phyloP scores from a whole-genome alignment of 1,140 invertebrate species.

The Stegodyphus mimosarum region DNA sequence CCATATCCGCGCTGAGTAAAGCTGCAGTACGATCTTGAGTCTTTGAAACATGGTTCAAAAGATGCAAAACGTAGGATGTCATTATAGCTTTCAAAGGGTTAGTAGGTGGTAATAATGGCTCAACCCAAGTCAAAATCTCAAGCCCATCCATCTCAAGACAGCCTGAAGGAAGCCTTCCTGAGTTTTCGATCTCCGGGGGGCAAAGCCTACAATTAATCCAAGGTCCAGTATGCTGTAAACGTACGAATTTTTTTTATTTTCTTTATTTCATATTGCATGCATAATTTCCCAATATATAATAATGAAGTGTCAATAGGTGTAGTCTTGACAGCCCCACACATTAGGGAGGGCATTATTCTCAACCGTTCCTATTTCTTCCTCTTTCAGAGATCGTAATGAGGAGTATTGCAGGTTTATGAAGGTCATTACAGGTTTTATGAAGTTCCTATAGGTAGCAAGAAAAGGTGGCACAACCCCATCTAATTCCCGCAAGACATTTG shows the following conservation, averaged over 20 bases:
- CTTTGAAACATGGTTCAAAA: background rate
- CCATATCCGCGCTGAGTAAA: slow-evolving; percentile 4
- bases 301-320: too few relatives aligned
- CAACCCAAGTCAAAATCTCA: background rate
- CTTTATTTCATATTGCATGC: too few relatives aligned
- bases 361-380: background rate
- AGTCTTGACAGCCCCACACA: too few relatives aligned
- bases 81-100: background rate
- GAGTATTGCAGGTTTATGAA: background rate
- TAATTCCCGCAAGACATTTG: background rate
- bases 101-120: background rate
- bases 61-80: background rate
- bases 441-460: slow-evolving; percentile 15
- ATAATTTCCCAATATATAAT: too few relatives aligned
- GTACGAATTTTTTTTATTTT: too few relatives aligned
- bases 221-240: too few relatives aligned
- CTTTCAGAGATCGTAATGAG: background rate
- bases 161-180: background rate
- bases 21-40: slow-evolving; percentile 2
- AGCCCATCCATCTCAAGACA: slow-evolving; percentile 3
- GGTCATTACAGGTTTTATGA: slow-evolving; percentile 23
- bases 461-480: slow-evolving; percentile 11
- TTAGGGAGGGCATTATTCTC: background rate
- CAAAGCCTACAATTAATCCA: too few relatives aligned
- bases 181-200: too few relatives aligned